These are phyloP conservation scores for Nymphalis polychloros DNA, from an alignment of 2,888 invertebrate species.

Conservation along the genomic window DNA sequence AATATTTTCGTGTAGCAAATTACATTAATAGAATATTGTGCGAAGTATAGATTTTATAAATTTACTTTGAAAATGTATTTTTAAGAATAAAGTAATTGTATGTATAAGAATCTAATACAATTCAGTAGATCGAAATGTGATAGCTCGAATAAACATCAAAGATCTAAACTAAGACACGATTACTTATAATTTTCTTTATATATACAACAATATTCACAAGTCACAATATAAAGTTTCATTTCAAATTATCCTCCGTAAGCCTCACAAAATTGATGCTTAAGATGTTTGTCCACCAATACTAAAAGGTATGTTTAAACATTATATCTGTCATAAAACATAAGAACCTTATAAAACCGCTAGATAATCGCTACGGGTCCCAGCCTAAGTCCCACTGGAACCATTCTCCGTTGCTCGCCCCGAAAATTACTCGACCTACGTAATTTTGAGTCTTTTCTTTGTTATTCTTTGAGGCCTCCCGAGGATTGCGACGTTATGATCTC, in stretches of 20 bases:
- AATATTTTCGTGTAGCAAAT: no score
- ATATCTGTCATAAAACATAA: constrained; percentile 74
- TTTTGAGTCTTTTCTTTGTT: constrained; percentile 78
- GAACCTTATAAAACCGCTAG: constrained; percentile 78
- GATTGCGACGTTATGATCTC: constrained; percentile 79
- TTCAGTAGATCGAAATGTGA: no score
- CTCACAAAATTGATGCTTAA: constrained; percentile 45
- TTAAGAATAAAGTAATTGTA: no score
- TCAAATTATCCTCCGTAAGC: constrained; percentile 7
- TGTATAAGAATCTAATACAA: no score
- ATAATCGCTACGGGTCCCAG: constrained; percentile 72
- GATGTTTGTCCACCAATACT: constrained; percentile 37
- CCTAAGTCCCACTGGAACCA: constrained; percentile 69
- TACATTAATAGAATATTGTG: no score
- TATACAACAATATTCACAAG: not conserved
- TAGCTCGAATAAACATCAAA: no score
- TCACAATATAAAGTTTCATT: not conserved
- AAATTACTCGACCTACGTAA: constrained; percentile 79
- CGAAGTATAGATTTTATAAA: no score
- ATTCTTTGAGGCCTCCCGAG: constrained; percentile 76
- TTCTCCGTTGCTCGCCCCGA: constrained; percentile 71
- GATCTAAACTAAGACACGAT: no score
- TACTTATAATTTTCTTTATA: no score
- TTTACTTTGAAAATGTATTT: no score
- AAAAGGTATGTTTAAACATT: constrained; percentile 50